These are phyloP conservation scores for Erebia epiphron DNA, from an alignment of 2,888 invertebrate genomes.

Conservation along the genomic window DNA sequence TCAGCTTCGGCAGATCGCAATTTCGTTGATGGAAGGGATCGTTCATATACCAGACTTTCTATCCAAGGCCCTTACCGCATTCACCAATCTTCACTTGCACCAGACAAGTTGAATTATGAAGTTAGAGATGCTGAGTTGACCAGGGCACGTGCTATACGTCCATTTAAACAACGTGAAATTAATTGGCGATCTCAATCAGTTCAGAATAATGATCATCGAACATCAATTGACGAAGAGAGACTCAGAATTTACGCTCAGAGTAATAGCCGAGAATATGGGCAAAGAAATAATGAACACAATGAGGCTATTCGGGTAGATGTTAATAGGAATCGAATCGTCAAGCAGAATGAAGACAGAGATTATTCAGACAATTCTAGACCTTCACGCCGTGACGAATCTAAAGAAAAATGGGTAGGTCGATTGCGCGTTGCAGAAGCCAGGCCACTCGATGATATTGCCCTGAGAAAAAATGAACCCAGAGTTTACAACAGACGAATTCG, in stretches of 20 bases:
- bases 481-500: background rate
- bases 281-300: background rate
- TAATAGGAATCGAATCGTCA: background rate
- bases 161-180: slow-evolving; percentile 7
- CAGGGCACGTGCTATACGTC: background rate
- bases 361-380: background rate
- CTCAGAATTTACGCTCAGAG: background rate
- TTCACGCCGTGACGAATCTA: background rate
- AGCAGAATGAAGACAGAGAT: background rate
- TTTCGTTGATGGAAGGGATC: slow-evolving; percentile 69
- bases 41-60: slow-evolving; percentile 49
- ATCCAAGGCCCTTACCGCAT: slow-evolving; percentile 18
- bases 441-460: background rate
- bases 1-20: slow-evolving; percentile 64
- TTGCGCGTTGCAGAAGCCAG: background rate
- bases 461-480: background rate
- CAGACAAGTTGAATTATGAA: slow-evolving; percentile 2
- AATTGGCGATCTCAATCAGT: background rate
- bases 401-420: background rate
- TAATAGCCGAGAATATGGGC: background rate
- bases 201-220: slow-evolving; percentile 8
- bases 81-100: slow-evolving; percentile 8
- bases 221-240: slow-evolving; percentile 1
- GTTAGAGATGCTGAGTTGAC: slow-evolving; percentile 12
- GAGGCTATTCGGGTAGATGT: background rate